Conservation (phyloP, 2,888 invertebrate genomes). For the Artemia sp. region DNA sequence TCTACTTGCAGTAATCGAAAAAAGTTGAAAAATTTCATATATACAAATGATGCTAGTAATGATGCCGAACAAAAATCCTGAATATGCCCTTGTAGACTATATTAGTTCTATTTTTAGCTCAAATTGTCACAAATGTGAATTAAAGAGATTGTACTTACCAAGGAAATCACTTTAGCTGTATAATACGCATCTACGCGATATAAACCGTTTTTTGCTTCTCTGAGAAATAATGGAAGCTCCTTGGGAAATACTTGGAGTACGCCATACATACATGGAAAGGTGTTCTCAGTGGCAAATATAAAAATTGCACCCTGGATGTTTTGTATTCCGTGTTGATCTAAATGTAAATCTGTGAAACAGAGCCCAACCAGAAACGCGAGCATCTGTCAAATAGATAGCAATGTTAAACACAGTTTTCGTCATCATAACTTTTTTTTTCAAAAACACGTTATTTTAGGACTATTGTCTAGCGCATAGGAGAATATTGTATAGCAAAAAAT, state of each 20-base stretch:
- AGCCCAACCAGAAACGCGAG: slow-evolving; percentile 60
- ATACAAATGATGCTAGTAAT: slow-evolving; percentile 16
- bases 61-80: neutral
- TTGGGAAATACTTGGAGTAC: slow-evolving; percentile 66
- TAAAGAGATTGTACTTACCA: slow-evolving; percentile 42
- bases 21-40: too few species aligned
- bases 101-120: too few species aligned
- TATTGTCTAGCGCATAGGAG: too few species aligned
- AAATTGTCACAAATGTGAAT: too few species aligned
- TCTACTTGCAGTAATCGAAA: too few species aligned
- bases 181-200: slow-evolving; percentile 66
- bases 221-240: slow-evolving; percentile 55
- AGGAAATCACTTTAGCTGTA: slow-evolving; percentile 53
- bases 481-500: too few species aligned
- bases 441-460: too few species aligned
- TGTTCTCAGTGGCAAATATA: slow-evolving; percentile 71
- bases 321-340: slow-evolving; percentile 62
- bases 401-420: too few species aligned
- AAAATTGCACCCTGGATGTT: slow-evolving; percentile 74
- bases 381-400: neutral
- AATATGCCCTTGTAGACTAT: too few species aligned
- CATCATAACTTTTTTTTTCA: too few species aligned
- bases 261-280: slow-evolving; percentile 78
- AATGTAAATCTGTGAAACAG: slow-evolving; percentile 57
- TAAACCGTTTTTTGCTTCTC: slow-evolving; percentile 65